Base-by-base conservation (phyloP, 2,888 invertebrate species). In the Rhamphomyia laevipes region DNA sequence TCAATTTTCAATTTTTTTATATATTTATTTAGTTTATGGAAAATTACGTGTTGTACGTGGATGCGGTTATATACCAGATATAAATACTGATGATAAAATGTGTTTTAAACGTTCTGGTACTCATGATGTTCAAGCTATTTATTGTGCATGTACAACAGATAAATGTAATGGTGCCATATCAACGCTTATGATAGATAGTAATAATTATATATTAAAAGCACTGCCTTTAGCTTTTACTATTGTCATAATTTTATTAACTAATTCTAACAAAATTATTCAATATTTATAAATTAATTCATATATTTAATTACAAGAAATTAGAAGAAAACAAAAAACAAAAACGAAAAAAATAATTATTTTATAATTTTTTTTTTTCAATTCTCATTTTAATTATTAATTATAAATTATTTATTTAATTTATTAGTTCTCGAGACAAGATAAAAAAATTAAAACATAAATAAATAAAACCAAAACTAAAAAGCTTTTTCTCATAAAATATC, bases 141-240 rank as follows among this genome's bases (percentile, higher is more conserved):
- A 87, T 67, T 91, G 90, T 67, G 76, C 85, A 51, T 91, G 91
- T 67, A 80, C 82, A 60, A 76, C 75, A 7, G 82, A 84, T 62
- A 74, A 85, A 17, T 91, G 91, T 73, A 91, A 91, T 63, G 68
- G 72, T 46, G 78, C 76, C 46, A 58, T 64, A 53, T 55, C 57
- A 16, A 53, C 58, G 47, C 52, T 53, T 53, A 58, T 57, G 51
- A 59, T 51, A 56, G 50, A 52, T 48, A 60, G 57, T 51, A 61
- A 59, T 42, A 59, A 59, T 52, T 55, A 57, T 44, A 51, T 59
- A 18, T 46, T 56, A 48, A 51, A 50, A 51, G 56, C 57, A 57
- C 54, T 63, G 58, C 58, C 65, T 51, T 45, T 51, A 55, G 21
- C 23, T 42, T 9, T 42, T 41, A 42, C 27, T 15, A 42, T 27